These are phyloP conservation scores for Propithecus perrieri DNA, from an alignment of 2,797 vertebrate genomes.

Conservation along the genomic window DNA sequence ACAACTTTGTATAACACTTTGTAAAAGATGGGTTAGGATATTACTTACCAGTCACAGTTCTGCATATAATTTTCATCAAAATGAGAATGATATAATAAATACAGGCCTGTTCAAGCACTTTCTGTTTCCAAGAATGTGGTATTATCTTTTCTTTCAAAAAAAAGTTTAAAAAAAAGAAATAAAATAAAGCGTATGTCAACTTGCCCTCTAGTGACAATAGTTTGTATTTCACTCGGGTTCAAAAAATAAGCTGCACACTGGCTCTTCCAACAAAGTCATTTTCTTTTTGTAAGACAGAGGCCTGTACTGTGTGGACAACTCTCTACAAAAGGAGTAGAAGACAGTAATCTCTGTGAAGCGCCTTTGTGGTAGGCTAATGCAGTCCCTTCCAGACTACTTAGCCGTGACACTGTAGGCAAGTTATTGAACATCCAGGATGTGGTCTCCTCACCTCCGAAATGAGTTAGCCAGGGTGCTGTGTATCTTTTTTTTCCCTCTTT, in stretches of 20 bases:
- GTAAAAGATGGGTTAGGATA: neutral
- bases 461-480: neutral
- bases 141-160: too few relatives aligned
- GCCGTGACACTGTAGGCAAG: neutral
- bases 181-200: neutral
- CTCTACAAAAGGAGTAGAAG: neutral
- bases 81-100: neutral
- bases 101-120: neutral
- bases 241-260: neutral
- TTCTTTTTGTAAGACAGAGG: neutral
- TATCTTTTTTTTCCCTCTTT: neutral
- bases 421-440: neutral
- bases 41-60: neutral
- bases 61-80: neutral
- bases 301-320: neutral
- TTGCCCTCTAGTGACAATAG: constrained; percentile 68
- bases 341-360: neutral
- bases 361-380: neutral
- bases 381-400: neutral
- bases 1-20: neutral
- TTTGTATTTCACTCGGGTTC: constrained; percentile 33
- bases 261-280: neutral
- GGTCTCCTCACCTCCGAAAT: neutral
- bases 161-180: too few relatives aligned
- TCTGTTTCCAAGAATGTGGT: neutral